A percentile compares a stretch with the other conserved stretches of the same genome.
Evolutionary conservation across 2,113 vertebrate genomes (phyloP).

Genomic region (Phyllopteryx taeniolatus): DNA sequence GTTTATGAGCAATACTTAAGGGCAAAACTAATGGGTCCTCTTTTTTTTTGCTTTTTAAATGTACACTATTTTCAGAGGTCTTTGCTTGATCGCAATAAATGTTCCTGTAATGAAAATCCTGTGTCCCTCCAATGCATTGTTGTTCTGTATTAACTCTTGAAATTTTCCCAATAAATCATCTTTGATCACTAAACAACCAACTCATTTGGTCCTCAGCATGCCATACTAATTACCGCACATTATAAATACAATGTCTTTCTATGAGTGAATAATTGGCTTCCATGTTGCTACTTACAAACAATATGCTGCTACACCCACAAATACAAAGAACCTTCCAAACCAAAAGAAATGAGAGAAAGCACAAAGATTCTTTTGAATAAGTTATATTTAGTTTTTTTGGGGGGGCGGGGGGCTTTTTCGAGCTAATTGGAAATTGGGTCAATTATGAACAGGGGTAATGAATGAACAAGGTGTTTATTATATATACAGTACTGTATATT

Average conservation of each 20-base stretch:
- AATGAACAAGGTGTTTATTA: background rate
- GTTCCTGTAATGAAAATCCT: background rate
- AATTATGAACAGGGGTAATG: background rate
- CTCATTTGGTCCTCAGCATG: background rate
- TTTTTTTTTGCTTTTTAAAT: background rate
- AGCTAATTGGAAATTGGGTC: background rate
- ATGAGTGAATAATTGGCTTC: slow-evolving; percentile 6
- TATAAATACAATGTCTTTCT: slow-evolving; percentile 12
- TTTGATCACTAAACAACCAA: slow-evolving; percentile 5
- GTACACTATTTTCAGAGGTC: background rate
- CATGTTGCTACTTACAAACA: slow-evolving; percentile 1
- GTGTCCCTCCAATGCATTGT: background rate
- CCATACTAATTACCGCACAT: background rate
- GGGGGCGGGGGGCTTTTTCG: background rate
- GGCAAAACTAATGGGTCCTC: background rate
- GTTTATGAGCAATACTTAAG: background rate
- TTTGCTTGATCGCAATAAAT: background rate
- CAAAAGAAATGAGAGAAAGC: background rate
- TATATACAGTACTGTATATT: background rate
- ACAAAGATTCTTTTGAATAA: background rate
- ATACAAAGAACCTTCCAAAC: background rate
- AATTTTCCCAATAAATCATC: slow-evolving; percentile 6
- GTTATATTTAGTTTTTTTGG: background rate
- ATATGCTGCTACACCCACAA: background rate
- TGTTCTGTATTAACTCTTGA: slow-evolving; percentile 5